A percentile compares a stretch with the other conserved stretches of the same genome.
phyloP scores from a whole-genome alignment of 2,113 vertebrate genomes.

The Polypterus senegalus region DNA sequence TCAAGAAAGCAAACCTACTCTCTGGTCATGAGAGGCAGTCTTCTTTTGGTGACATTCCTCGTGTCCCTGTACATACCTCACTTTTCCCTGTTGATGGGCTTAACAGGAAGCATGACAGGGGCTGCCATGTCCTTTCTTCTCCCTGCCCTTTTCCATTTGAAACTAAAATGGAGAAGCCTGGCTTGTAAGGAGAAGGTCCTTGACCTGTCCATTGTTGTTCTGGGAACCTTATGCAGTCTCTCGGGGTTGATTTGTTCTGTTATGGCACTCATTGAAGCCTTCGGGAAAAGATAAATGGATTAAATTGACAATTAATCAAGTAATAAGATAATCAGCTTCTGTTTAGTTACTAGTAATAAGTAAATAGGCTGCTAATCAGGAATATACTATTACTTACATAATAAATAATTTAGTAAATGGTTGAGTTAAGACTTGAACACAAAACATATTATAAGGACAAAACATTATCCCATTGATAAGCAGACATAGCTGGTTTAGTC shows the following conservation, averaged over 20 bases:
- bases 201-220: slow-evolving; percentile 47
- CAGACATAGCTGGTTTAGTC: too few relatives aligned
- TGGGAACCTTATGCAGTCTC: slow-evolving; percentile 52
- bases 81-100: slow-evolving; percentile 59
- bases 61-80: slow-evolving; percentile 51
- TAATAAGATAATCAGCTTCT: too few relatives aligned
- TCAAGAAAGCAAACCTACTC: background rate
- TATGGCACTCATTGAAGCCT: slow-evolving; percentile 39
- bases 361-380: too few relatives aligned
- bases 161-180: slow-evolving; percentile 49
- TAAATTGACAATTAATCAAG: background rate
- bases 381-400: too few relatives aligned
- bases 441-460: too few relatives aligned
- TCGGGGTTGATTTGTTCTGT: slow-evolving; percentile 55
- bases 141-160: slow-evolving; percentile 59
- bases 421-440: too few relatives aligned
- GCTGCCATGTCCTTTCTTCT: slow-evolving; percentile 59
- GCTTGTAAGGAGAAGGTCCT: slow-evolving; percentile 33
- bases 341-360: too few relatives aligned
- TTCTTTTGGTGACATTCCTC: slow-evolving; percentile 52
- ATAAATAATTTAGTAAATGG: too few relatives aligned
- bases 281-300: slow-evolving; percentile 21
- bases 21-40: slow-evolving; percentile 33
- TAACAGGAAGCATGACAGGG: slow-evolving; percentile 58
- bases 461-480: too few relatives aligned